Base-by-base conservation (phyloP, 1,140 invertebrate genomes). In the Andrena cerasifolii region DNA sequence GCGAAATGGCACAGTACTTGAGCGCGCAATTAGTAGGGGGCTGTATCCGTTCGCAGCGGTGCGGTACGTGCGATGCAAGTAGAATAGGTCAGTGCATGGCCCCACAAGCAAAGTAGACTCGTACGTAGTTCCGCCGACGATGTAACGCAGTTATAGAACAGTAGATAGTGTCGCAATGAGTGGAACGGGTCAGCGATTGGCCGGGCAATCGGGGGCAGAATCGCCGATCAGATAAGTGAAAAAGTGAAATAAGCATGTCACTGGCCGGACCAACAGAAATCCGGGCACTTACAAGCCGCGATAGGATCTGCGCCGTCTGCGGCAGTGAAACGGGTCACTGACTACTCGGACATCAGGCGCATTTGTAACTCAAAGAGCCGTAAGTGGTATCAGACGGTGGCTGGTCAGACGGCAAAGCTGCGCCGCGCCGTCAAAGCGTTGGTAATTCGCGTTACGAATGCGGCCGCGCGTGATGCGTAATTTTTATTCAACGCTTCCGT, bases 31-130 rank as follows among this genome's bases (percentile, higher is more conserved):
- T 61, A 40, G 33, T 18, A 61, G 33, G 33, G 58, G 21, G 2
- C 33, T 40, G n/a, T 40, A 61, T 61, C 58, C 58, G 33, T 40
- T 61, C 58, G 36, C n/a, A 61, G 36, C 58, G n/a, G 33, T 24
- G 33, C 58, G 24, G 33, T 61, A 61, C 58, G 58, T 61, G 58
- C 58, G n/a, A 61, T 14, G 58, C 58, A 61, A 61, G 58, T 40
- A 21, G 58, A 61, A 40, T 33, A 21, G 58, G 18, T 2, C n/a
- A 61, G 58, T 40, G 10, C 33, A 24, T 61, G n/a, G 58, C 16
- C 58, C 33, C 24, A 24, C 58, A n/a, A 49, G 49, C 24, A 21
- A 51, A 51, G 6, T 51, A 5, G 49, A 24, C 49, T 18, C 18
- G 47, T 49, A 4, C 16, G 16, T 49, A 16, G 18, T 49, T 49